Percentiles rank a stretch among this genome's conserved stretches.
Evolutionary conservation across 2,797 vertebrate species (phyloP).

Genomic region (Perdix hodgsoniae): DNA sequence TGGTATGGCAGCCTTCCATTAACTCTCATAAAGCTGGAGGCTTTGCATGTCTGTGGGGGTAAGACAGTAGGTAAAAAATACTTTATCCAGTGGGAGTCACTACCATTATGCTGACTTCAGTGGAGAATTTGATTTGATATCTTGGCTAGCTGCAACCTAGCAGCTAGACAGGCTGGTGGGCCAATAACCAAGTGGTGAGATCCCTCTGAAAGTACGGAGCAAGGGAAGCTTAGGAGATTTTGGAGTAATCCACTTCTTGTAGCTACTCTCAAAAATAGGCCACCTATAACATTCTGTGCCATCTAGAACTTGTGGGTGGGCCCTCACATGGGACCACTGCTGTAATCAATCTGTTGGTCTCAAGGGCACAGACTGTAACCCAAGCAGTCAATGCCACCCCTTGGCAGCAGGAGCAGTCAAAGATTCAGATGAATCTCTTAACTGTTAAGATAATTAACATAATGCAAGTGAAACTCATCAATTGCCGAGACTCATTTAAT

Average conservation of each 20-base stretch:
- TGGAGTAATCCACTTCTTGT: background rate
- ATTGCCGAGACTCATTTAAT: background rate
- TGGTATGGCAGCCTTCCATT: conserved; percentile 3
- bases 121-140: background rate
- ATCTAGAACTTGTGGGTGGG: background rate
- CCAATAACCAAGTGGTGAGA: background rate
- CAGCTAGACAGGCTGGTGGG: background rate
- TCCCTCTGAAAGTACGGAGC: background rate
- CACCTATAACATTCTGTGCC: background rate
- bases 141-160: background rate
- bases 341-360: background rate
- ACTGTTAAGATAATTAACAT: background rate
- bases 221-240: background rate
- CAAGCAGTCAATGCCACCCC: background rate
- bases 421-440: background rate
- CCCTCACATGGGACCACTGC: background rate
- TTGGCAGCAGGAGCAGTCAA: background rate
- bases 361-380: background rate
- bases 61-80: background rate
- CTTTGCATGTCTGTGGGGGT: background rate
- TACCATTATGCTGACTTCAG: background rate
- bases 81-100: background rate
- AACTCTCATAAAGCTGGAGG: background rate
- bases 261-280: background rate
- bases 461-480: background rate